phyloP scores from a whole-genome alignment of 2,113 vertebrate genomes.

The Pelvicachromis taeniatus region DNA sequence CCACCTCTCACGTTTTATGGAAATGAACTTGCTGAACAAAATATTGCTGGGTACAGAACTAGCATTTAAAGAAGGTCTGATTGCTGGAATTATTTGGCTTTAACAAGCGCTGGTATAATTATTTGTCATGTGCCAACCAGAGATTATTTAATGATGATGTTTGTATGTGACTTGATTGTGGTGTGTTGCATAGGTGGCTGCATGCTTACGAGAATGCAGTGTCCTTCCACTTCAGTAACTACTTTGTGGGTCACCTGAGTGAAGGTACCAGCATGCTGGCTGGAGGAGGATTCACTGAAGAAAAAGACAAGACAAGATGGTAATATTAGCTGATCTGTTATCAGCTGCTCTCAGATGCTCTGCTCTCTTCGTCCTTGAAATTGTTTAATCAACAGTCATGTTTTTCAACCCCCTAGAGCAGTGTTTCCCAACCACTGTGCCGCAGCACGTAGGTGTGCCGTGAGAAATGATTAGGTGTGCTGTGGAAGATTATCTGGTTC shows the following conservation, averaged over 20 bases:
- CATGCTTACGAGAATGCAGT: conserved; percentile 83
- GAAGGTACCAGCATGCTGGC: conserved; percentile 80
- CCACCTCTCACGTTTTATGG: not conserved
- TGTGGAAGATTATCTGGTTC: no score
- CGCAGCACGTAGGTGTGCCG: no score
- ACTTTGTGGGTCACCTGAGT: conserved; percentile 88
- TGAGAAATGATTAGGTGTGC: no score
- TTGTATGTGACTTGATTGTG: not conserved
- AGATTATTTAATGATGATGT: not conserved
- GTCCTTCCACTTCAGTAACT: conserved; percentile 94
- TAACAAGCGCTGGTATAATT: not conserved
- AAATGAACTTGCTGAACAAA: no score
- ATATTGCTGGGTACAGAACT: not conserved
- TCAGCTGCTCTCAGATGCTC: not conserved
- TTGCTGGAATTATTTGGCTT: not conserved
- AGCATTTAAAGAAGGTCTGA: not conserved
- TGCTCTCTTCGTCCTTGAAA: not conserved
- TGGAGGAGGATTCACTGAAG: conserved; percentile 80
- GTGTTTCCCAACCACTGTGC: no score
- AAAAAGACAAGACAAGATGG: conserved; percentile 83
- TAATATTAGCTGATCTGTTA: conserved; percentile 31
- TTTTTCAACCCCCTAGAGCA: no score
- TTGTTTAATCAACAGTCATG: not conserved
- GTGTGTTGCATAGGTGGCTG: conserved; percentile 77
- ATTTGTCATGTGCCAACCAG: not conserved